phyloP scores from a whole-genome alignment of 2,797 vertebrate genomes.

The Syncerus caffer region DNA sequence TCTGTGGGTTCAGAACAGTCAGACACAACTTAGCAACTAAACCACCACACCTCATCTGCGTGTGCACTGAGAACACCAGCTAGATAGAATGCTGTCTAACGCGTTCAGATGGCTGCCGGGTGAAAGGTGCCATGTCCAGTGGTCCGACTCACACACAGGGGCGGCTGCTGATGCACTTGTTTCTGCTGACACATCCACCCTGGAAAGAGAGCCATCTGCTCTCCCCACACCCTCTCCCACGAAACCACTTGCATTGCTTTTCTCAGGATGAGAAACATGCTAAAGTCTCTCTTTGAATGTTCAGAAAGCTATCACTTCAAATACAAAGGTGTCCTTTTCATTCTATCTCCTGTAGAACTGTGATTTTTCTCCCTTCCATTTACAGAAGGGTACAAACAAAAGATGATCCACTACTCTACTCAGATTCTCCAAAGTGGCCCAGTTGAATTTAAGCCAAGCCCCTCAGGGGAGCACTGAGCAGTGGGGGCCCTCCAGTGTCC shows the following conservation, averaged over 20 bases:
- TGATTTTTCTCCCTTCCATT: background rate
- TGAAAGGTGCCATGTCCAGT: background rate
- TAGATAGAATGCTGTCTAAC: background rate
- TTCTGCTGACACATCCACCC: background rate
- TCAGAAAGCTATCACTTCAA: background rate
- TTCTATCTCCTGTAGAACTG: background rate
- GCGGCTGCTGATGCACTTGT: background rate
- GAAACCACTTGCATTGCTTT: background rate
- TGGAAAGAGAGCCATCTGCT: background rate
- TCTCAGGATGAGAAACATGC: background rate
- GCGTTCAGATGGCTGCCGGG: background rate
- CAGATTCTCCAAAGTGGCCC: background rate
- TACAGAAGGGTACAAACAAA: background rate
- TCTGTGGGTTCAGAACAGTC: background rate
- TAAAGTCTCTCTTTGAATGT: background rate
- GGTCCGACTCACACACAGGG: background rate
- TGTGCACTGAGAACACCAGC: background rate
- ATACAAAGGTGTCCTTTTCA: background rate
- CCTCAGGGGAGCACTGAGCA: background rate
- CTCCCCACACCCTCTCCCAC: background rate
- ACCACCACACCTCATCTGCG: background rate
- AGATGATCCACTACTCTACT: background rate
- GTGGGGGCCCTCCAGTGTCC: background rate
- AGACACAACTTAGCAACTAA: background rate
- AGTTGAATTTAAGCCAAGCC: background rate